These are phyloP conservation scores for Enhydra lutris DNA, from an alignment of 2,113 vertebrate species.

Conservation along the genomic window DNA sequence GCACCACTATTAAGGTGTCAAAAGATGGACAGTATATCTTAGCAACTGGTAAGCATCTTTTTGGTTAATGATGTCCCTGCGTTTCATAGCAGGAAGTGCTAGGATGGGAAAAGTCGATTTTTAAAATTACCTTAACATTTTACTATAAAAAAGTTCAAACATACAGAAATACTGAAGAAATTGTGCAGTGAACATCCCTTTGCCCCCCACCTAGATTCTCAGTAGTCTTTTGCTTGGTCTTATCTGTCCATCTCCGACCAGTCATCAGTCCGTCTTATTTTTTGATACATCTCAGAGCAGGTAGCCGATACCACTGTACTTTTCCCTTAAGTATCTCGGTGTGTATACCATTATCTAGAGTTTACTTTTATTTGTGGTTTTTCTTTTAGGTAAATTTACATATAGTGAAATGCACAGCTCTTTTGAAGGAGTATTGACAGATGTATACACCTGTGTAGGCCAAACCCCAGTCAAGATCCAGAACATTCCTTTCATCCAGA, in stretches of 20 bases:
- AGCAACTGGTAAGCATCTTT: conserved; percentile 88
- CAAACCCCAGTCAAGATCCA: neutral
- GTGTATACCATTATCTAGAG: neutral
- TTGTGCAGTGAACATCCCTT: neutral
- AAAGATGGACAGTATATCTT: conserved; percentile 96
- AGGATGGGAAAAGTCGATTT: neutral
- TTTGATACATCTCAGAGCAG: neutral
- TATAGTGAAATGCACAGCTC: neutral
- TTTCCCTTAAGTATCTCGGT: neutral
- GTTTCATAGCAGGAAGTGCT: neutral
- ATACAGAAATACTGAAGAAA: neutral
- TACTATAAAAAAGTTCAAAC: neutral
- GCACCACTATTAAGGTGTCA: conserved; percentile 94
- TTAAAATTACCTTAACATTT: neutral
- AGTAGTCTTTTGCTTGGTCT: neutral
- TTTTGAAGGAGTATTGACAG: neutral
- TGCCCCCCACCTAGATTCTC: neutral
- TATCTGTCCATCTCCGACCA: neutral
- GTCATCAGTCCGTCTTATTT: neutral
- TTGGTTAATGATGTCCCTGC: neutral
- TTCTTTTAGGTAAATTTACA: neutral
- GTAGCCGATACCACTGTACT: neutral
- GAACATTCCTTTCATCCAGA: neutral
- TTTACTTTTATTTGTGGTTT: neutral
- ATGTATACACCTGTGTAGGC: neutral